These are phyloP conservation scores for Coreius guichenoti DNA, from an alignment of 2,797 vertebrate genomes.

Conservation along the genomic window DNA sequence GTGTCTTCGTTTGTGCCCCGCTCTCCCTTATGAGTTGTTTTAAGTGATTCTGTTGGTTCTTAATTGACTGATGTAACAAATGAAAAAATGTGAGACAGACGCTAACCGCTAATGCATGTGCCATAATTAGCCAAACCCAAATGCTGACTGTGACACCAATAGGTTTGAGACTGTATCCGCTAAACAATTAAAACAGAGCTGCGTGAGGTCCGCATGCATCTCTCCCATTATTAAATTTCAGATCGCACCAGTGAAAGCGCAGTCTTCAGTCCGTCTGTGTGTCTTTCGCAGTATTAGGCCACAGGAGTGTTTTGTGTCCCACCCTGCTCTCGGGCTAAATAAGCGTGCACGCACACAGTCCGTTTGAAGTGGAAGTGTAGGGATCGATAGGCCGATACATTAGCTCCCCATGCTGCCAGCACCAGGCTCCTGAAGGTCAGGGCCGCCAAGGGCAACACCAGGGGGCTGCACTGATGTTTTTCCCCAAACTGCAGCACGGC, in stretches of 20 bases:
- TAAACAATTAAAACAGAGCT: slow-evolving; percentile 84
- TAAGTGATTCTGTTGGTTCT: not conserved
- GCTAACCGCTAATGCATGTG: slow-evolving; percentile 72
- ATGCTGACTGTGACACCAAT: slow-evolving; percentile 80
- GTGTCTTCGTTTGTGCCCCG: too few species aligned
- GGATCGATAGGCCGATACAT: slow-evolving; percentile 86
- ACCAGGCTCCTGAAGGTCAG: slow-evolving; percentile 91
- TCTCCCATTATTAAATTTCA: slow-evolving; percentile 81
- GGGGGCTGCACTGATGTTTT: slow-evolving; percentile 85
- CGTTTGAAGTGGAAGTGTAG: slow-evolving; percentile 49
- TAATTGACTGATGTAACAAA: slow-evolving; percentile 7
- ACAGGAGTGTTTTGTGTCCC: slow-evolving; percentile 32
- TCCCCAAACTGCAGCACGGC: slow-evolving; percentile 81
- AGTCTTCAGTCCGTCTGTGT: slow-evolving; percentile 68
- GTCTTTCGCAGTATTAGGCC: slow-evolving; percentile 66
- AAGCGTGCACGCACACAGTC: slow-evolving; percentile 71
- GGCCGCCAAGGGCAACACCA: slow-evolving; percentile 90
- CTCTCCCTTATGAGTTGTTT: not conserved
- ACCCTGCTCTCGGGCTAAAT: slow-evolving; percentile 77
- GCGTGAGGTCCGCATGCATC: slow-evolving; percentile 84
- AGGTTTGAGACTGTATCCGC: slow-evolving; percentile 84
- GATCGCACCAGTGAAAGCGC: slow-evolving; percentile 79
- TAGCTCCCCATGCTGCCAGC: slow-evolving; percentile 81
- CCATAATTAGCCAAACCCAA: slow-evolving; percentile 89
- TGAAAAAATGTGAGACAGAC: slow-evolving; percentile 36